These are phyloP conservation scores for Mormyrops attenuatus DNA, from an alignment of 2,797 vertebrate species.

Conservation along the genomic window DNA sequence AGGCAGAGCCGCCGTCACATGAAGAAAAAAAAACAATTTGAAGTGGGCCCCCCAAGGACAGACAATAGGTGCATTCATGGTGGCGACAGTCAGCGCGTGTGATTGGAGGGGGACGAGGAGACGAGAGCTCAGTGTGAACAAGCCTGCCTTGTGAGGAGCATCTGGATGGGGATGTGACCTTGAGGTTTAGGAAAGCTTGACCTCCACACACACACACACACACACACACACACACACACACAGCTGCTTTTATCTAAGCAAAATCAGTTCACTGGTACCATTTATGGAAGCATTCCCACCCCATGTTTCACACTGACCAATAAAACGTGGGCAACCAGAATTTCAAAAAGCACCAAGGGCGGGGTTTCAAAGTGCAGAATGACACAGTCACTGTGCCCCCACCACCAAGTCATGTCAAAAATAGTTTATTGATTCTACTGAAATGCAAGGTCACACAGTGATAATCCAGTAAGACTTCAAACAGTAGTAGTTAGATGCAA, in stretches of 20 bases:
- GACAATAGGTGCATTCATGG: slow-evolving; percentile 18
- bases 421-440: slow-evolving; percentile 16
- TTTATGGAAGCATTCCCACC: neutral
- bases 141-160: slow-evolving; percentile 12
- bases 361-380: neutral
- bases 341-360: neutral
- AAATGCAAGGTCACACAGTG: slow-evolving; percentile 17
- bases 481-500: neutral
- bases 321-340: neutral
- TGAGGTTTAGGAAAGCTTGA: neutral
- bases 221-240: neutral
- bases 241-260: neutral
- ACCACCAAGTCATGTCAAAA: neutral
- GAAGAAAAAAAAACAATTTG: neutral
- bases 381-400: neutral
- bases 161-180: slow-evolving; percentile 5
- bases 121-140: neutral
- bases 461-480: neutral
- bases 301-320: neutral
- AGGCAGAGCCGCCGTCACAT: neutral
- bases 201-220: neutral
- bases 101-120: neutral
- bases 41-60: neutral
- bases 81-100: neutral
- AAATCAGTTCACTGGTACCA: neutral